phyloP scores from a whole-genome alignment of 1,140 invertebrate species.

The Trachelipus rathkii region DNA sequence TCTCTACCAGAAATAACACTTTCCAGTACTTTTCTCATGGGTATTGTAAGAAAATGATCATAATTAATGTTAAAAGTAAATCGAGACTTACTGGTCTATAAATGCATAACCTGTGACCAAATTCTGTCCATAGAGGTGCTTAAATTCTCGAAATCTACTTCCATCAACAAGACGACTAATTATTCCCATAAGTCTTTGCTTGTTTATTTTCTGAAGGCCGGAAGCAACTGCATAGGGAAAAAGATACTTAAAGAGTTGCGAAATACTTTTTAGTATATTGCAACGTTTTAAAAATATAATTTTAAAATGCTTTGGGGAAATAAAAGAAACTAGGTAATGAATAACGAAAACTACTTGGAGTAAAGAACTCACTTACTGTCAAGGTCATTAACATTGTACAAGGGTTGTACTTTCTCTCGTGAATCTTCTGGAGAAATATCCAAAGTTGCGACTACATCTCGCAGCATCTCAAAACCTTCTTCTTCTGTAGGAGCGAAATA shows the following conservation, averaged over 20 bases:
- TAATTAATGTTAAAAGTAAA: not conserved
- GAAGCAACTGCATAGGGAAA: conserved; percentile 31
- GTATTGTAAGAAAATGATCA: not conserved
- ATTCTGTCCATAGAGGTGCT: conserved; percentile 47
- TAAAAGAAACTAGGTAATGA: no score
- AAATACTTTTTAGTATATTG: no score
- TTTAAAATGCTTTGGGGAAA: no score
- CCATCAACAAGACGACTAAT: conserved; percentile 48
- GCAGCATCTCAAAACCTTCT: conserved; percentile 51
- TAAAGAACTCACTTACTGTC: conserved; percentile 19
- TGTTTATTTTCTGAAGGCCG: conserved; percentile 31
- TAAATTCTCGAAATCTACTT: conserved; percentile 49
- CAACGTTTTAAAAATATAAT: no score
- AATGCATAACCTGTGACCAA: conserved; percentile 48
- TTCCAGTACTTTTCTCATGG: not conserved
- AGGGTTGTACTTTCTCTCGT: conserved; percentile 14
- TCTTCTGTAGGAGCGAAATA: conserved; percentile 53
- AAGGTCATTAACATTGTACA: conserved; percentile 14
- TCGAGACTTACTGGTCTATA: conserved; percentile 42
- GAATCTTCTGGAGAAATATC: conserved; percentile 42
- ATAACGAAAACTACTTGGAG: not conserved
- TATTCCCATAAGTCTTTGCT: conserved; percentile 38
- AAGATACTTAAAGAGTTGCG: conserved; percentile 8
- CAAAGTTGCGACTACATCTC: conserved; percentile 50
- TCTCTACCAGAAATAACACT: not conserved